phyloP scores from a whole-genome alignment of 2,888 invertebrate genomes.

The Caenorhabditis sp. region DNA sequence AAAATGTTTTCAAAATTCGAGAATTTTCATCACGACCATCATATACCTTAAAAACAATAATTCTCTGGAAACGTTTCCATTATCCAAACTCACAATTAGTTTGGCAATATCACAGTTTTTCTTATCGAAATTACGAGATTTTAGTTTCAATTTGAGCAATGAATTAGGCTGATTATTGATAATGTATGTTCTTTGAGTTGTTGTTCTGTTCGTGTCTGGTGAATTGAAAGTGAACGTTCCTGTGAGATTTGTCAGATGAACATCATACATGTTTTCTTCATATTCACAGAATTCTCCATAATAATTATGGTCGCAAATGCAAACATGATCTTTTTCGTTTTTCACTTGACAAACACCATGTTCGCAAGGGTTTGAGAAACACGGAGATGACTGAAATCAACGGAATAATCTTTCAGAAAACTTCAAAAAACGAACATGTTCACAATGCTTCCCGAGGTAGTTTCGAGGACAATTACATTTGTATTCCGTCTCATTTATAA shows the following conservation, averaged over 20 bases:
- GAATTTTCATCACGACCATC: constrained; percentile 43
- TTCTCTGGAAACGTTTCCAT: not conserved
- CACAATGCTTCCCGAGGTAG: constrained; percentile 46
- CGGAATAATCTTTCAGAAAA: not conserved
- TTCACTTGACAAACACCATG: not conserved
- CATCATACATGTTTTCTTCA: constrained; percentile 49
- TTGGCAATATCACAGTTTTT: not conserved
- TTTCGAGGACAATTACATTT: constrained; percentile 53
- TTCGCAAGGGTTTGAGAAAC: constrained; percentile 26
- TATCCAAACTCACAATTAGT: constrained; percentile 32
- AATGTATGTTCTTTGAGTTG: not conserved
- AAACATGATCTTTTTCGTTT: not conserved
- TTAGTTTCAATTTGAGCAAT: not conserved
- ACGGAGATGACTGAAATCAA: constrained; percentile 7
- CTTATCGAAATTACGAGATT: not conserved
- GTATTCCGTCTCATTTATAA: constrained; percentile 33
- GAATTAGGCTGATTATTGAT: not conserved
- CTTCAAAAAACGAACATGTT: constrained; percentile 12
- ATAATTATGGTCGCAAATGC: not conserved
- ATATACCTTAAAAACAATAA: constrained; percentile 18
- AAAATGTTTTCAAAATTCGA: constrained; percentile 42
- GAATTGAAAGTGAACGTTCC: constrained; percentile 5
- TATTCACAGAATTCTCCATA: constrained; percentile 52
- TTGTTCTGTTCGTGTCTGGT: not conserved
- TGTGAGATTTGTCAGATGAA: constrained; percentile 26